These are phyloP conservation scores for Gymnocypris eckloni DNA, from an alignment of 2,797 vertebrate genomes.

Conservation along the genomic window DNA sequence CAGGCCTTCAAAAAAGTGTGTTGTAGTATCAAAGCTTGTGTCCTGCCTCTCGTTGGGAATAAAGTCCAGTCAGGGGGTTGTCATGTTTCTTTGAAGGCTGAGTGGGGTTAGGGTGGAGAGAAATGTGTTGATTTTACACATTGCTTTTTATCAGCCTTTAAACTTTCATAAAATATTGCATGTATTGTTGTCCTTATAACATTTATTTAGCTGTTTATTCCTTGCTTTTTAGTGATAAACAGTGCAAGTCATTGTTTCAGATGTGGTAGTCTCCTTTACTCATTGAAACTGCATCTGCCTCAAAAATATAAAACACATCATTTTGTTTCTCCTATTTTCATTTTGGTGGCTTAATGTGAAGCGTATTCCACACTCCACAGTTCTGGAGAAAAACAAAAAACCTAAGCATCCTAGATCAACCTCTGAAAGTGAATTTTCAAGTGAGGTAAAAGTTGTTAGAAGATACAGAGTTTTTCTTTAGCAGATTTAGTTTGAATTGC, in stretches of 20 bases:
- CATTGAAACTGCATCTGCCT: background rate
- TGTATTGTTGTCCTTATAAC: background rate
- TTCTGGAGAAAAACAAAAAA: constrained; percentile 20
- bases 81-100: constrained; percentile 35
- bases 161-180: background rate
- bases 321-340: constrained; percentile 15
- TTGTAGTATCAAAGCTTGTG: constrained; percentile 21
- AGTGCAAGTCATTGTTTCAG: background rate
- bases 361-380: background rate
- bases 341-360: constrained; percentile 23
- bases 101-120: background rate
- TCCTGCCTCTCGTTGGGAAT: background rate
- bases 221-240: background rate
- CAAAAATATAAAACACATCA: constrained; percentile 1
- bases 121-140: background rate
- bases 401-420: background rate
- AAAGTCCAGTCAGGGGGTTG: constrained; percentile 16
- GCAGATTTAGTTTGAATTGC: background rate
- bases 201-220: background rate
- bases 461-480: background rate
- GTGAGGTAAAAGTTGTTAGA: background rate
- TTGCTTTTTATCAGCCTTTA: background rate
- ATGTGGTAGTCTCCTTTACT: background rate
- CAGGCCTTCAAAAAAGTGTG: constrained; percentile 36
- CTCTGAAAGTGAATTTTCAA: background rate